Conservation (phyloP, 2,888 invertebrate species). For the Schizotus pectinicornis region DNA sequence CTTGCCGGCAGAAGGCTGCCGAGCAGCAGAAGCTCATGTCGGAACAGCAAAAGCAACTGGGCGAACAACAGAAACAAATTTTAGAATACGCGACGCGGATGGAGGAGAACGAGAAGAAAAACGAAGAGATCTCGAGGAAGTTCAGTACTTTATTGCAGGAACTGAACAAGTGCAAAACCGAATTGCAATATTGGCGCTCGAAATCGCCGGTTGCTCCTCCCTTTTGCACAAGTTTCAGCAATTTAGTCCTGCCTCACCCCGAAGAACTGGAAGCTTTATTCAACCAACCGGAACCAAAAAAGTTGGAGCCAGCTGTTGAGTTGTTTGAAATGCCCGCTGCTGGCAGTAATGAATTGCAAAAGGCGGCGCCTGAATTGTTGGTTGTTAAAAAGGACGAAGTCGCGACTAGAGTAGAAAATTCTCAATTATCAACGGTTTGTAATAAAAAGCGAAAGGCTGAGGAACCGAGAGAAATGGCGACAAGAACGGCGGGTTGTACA, state of each 20-base stretch:
- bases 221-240: conserved; percentile 78
- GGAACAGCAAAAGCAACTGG: conserved; percentile 75
- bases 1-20: conserved; percentile 81
- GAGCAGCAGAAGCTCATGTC: conserved; percentile 86
- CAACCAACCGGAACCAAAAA: conserved; percentile 67
- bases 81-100: conserved; percentile 83
- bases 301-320: conserved; percentile 40
- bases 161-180: conserved; percentile 90
- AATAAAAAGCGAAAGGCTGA: conserved; percentile 47
- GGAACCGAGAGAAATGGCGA: conserved; percentile 41
- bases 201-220: conserved; percentile 79
- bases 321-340: conserved; percentile 14
- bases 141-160: conserved; percentile 88
- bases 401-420: background rate
- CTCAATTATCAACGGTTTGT: conserved; percentile 15
- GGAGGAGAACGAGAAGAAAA: conserved; percentile 89
- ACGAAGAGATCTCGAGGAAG: conserved; percentile 87
- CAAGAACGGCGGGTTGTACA: conserved; percentile 27
- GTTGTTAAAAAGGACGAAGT: conserved; percentile 22
- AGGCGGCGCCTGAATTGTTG: background rate
- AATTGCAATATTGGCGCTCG: conserved; percentile 89
- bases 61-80: conserved; percentile 77
- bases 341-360: background rate
- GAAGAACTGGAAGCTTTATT: conserved; percentile 66
- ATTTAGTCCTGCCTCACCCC: conserved; percentile 62